Base-by-base conservation (phyloP, 2,888 invertebrate species). In the Cephus nigrinus region DNA sequence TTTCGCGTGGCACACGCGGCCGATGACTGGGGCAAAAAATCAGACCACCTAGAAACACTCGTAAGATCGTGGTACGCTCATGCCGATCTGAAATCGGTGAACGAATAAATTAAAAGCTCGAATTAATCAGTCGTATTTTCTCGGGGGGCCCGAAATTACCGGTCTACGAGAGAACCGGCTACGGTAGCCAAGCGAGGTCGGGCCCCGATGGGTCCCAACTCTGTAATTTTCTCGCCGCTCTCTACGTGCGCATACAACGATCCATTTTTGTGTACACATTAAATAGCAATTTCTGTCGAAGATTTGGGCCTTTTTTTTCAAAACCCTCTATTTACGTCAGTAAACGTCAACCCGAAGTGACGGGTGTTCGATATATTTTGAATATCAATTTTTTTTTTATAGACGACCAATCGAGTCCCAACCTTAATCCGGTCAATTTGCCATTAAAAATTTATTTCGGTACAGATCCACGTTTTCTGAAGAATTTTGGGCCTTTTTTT, bases 171-270 rank as follows among this genome's bases (percentile, higher is more conserved):
- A 76, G 40, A 78, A 76, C 81, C 82, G 82, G 79, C 76, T 80
- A 55, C 84, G 86, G 87, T 87, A 88, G 87, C 87, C 40, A 55
- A 55, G 79, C 82, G 74, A 78, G 78, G 40, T 55, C 40, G 40
- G 40, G 71, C 71, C 33, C 23, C 71, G 12, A 15, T 71, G 33
- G 68, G 78, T 15, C 74, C 79, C 73, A 74, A 79, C 84, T 88
- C 88, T 90, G 89, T 90, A 90, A 90, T 90, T 85, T 90, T 82
- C 88, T 86, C 83, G 85, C 90, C 90, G 90, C 87, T 82, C 86
- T 78, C 31, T 71, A 71, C 40, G 40, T 55, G 40, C 23, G 40
- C 40, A 55, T 55, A 55, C 40, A 55, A 55, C 40, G 40, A 55
- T 55, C 40, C 40, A 55, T 23, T 55, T 15, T 55, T 55, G 40